Base-by-base conservation (phyloP, 2,113 vertebrate genomes). In the Anhinga anhinga region DNA sequence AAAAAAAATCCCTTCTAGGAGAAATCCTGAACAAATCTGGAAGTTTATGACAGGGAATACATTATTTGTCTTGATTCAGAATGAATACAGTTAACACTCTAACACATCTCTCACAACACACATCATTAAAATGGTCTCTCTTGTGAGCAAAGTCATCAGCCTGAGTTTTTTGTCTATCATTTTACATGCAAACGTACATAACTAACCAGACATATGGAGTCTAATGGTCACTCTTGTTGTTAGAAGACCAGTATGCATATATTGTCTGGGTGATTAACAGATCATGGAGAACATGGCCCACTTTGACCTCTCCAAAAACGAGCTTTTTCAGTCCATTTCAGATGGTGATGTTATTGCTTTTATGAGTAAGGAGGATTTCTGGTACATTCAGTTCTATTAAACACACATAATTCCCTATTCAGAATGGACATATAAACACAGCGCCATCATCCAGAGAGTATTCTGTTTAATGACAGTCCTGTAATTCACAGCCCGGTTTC, bases 271-370 rank as follows among this genome's bases (percentile, higher is more conserved):
- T 32, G 11, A 58, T 9, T 74, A 73, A n/a, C 9, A 44, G 30
- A 53, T 23, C 36, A 23, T 5, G 8, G 2, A 78, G 34, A 88
- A 67, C 0, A 0, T 4, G 6, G 11, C 6, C 27, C 20, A 23
- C 26, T 69, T 69, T 1, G 2, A 63, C 13, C 9, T 38, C 20
- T 56, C n/a, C 13, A 63, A 55, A 86, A 74, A 16, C 3, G 5
- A 82, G 11, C 17, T 34, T 22, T 80, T 59, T 27, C 62, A 56
- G 26, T 32, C 53, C 10, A 32, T 69, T 86, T 65, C 40, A 89
- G n/a, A 32, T 29, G 9, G 50, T 13, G 21, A 13, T 3, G 2
- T 30, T 42, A 30, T 12, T 67, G 23, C 7, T 71, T 70, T 67
- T 66, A 34, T 53, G 10, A 66, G 36, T n/a, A 71, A 40, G 10